Base-by-base conservation (phyloP, 2,113 vertebrate species). In the Nothobranchius furzeri region DNA sequence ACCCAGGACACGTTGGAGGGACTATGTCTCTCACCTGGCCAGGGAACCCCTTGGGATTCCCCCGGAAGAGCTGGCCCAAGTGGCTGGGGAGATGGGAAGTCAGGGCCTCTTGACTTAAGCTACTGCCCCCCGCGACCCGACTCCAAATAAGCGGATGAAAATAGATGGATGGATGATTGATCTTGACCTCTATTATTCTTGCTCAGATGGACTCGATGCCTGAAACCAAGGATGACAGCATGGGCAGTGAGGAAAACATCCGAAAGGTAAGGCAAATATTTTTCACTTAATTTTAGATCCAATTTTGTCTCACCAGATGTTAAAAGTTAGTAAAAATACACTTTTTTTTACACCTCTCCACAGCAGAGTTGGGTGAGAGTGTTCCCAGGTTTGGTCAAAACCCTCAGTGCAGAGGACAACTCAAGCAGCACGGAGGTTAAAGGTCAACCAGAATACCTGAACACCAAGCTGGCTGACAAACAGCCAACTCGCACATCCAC, bases 171-270 rank as follows among this genome's bases (percentile, higher is more conserved):
- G 20, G 20, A 20, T 20, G 20, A 20, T 20, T 20, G 20, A 20
- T 5, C 0, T 54, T 35, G n/a, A 12, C 25, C 78, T 14, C 52
- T 30, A 2, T 62, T 12, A 9, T 58, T 49, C 13, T 63, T 62
- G 45, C 53, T 17, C 76, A 90, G 88, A 36, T 24, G 3, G 54
- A 74, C 37, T 47, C 63, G 2, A n/a, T 82, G 55, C 15, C 2
- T 15, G 88, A 90, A 63, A 91, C 90, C 55, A 76, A 61, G 67
- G 90, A 91, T 58, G 42, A 91, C 68, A 88, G 76, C 60, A 79
- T 87, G 81, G 70, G 76, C 65, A 90, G 87, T 15, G 88, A 90
- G 69, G 87, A 89, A 66, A 91, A 89, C 5, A 7, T 91, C 6
- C 70, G 90, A 64, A 91, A 84, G 87, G 90, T 90, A 47, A 1